Evolutionary conservation across 2,888 invertebrate genomes (phyloP), one percentile per base, ranked within the genome.

Genomic region (Automeris io): DNA sequence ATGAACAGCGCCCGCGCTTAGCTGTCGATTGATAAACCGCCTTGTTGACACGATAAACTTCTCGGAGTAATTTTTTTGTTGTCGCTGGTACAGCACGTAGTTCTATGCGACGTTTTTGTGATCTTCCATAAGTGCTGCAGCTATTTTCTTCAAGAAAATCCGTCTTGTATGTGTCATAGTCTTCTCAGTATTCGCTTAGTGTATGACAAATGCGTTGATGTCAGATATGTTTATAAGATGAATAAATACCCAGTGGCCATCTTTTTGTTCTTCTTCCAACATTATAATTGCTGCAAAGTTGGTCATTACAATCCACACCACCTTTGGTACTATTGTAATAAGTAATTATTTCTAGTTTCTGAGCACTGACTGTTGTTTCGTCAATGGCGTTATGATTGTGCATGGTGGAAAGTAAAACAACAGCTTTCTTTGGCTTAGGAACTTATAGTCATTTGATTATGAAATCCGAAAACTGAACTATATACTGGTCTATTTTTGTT

Each of bases 271-370:
- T 40, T 45, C 53, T 40, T 34, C 39, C 44, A 39, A 49, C 45
- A 34, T 45, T 50, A 37, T 54, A 54, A 40, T 41, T 51, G 29
- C 35, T 33, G 40, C 48, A 54, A 26, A 52, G 38, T 40, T 49
- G 45, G 35, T 56, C 49, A 26, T 37, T 42, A 18, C 35, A 39
- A 25, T 48, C 44, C 6, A 46, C 44, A 19, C 40, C 36, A 13
- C 33, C 32, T 31, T 40, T 40, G 11, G 40, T 40, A 7, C 37
- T 40, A 40, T 52, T 54, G 34, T 57, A 54, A 47, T 38, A 47
- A 26, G 43, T 44, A 42, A 54, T 48, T 35, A 48, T 55, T 48
- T 51, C 49, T 18, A 35, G 37, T 36, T 57, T 54, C 29, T 44
- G 44, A 37, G 42, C 42, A 7, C 36, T 38, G 35, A 34, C 38